Evolutionary conservation across 2,888 invertebrate species (phyloP).

Genomic region (Cosmorhoe ocellata): DNA sequence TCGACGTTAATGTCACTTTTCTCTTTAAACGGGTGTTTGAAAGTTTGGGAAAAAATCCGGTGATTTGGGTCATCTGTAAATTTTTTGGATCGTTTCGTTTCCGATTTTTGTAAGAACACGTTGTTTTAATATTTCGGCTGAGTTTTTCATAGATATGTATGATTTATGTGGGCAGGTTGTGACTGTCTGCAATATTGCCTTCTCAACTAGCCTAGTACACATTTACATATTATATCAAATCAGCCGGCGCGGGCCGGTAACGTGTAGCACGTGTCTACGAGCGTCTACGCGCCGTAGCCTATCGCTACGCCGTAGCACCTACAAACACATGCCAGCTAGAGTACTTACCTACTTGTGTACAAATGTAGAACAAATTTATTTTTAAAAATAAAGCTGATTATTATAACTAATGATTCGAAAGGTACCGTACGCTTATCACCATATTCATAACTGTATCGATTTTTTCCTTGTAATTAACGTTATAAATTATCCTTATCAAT

Average conservation of each 20-base stretch:
- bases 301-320: constrained; percentile 19
- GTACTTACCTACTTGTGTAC: no score
- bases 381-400: no score
- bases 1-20: background rate
- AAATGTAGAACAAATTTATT: no score
- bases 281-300: constrained; percentile 20
- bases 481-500: constrained; percentile 6
- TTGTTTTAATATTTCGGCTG: no score
- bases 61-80: background rate
- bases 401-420: no score
- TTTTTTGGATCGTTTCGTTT: background rate
- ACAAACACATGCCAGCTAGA: background rate
- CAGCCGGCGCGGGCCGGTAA: constrained; percentile 2
- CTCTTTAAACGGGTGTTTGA: constrained; percentile 1
- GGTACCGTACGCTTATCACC: background rate
- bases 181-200: constrained; percentile 4
- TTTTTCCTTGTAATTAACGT: constrained; percentile 15
- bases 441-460: constrained; percentile 5
- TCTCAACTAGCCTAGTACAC: constrained; percentile 3
- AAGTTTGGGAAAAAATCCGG: background rate
- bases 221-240: constrained; percentile 19
- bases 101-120: no score
- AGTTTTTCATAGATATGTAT: no score
- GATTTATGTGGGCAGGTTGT: background rate
- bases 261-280: constrained; percentile 27